Percentiles rank a stretch among this genome's conserved stretches.
Conservation (phyloP, 2,797 vertebrate species). For the Synaphobranchus kaupii region DNA sequence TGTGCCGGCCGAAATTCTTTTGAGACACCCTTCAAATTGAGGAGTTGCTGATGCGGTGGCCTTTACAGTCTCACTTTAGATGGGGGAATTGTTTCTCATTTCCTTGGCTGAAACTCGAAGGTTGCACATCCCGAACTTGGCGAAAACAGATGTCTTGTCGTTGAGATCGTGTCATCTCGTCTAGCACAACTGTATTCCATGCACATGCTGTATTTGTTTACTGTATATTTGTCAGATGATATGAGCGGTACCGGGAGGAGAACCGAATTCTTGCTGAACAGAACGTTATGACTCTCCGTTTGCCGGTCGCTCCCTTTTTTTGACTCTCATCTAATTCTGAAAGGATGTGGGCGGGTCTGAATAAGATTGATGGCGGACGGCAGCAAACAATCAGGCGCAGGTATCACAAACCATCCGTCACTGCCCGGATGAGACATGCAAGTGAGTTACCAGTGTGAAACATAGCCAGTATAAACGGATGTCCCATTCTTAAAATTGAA, state of each 20-base stretch:
- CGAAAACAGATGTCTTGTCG: neutral
- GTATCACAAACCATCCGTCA: slow-evolving; percentile 59
- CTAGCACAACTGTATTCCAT: slow-evolving; percentile 38
- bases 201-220: slow-evolving; percentile 39
- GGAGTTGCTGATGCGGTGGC: neutral
- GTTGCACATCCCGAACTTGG: neutral
- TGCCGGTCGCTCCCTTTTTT: slow-evolving; percentile 42
- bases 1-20: neutral
- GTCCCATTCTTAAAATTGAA: slow-evolving; percentile 61
- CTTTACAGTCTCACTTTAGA: neutral
- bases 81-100: neutral
- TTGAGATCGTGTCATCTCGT: neutral
- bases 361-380: slow-evolving; percentile 48
- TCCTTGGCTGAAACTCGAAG: neutral
- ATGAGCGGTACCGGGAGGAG: slow-evolving; percentile 44
- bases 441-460: slow-evolving; percentile 54
- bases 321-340: slow-evolving; percentile 33
- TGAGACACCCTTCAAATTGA: neutral
- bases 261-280: slow-evolving; percentile 50
- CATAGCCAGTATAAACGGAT: slow-evolving; percentile 56
- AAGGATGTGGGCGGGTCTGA: slow-evolving; percentile 44
- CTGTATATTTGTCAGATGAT: slow-evolving; percentile 8
- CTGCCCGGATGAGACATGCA: slow-evolving; percentile 52
- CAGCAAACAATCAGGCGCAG: slow-evolving; percentile 57
- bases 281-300: slow-evolving; percentile 51